Base-by-base conservation (phyloP, 2,797 vertebrate species). In the Rhinophrynus dorsalis region DNA sequence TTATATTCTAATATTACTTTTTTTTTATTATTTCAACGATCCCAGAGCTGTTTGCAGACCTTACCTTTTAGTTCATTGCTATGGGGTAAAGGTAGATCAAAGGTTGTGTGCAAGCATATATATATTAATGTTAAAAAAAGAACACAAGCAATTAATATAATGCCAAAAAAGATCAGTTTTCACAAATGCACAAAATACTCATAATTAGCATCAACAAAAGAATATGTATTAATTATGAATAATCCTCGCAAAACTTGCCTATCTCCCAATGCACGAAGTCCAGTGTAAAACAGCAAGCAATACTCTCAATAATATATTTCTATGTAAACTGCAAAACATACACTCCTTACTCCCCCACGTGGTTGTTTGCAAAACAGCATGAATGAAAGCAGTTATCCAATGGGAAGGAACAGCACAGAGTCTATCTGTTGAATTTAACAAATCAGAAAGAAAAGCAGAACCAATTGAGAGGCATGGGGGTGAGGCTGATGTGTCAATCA, bases 261-360 rank as follows among this genome's bases (percentile, higher is more conserved):
- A 42, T 66, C 61, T 72, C 54, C 69, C n/a, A n/a, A 35, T 61
- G 44, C 17, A 58, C 18, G 45, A 26, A 50, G 68, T 40, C 60
- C 56, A 33, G 61, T 50, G 52, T 9, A 51, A 23, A 51, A 58
- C 32, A 35, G 45, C 54, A 44, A 64, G 44, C 44, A 9, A 18
- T 33, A 72, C 58, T 59, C 63, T 45, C 69, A 58, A 57, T 18
- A 57, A 57, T 26, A 17, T 24, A 57, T 72, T 56, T 63, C 50
- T 65, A 51, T 44, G 55, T 50, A 44, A 59, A 40, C 45, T 44
- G 35, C 68, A 42, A 55, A 65, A 59, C 51, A 65, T 24, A 73
- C 69, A 59, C 85, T 76, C 85, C 81, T 81, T 84, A 92, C 91
- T 93, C 91, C 91, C 91, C 91, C 91, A 90, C 91, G 91, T 91